phyloP scores from a whole-genome alignment of 1,140 invertebrate species.

The Hydropsyche tenuis region DNA sequence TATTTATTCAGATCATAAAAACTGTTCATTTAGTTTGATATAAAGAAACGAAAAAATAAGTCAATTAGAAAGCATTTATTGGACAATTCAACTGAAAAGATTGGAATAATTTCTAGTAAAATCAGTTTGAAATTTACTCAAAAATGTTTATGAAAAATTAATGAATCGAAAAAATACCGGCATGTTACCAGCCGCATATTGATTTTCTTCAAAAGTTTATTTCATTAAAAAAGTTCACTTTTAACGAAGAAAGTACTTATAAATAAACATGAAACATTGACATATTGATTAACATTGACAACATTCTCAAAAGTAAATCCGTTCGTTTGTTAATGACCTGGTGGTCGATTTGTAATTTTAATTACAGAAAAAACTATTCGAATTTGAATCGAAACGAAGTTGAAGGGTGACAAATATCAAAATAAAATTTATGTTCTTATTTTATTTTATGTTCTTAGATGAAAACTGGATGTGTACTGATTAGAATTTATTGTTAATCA shows the following conservation, averaged over 20 bases:
- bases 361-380: neutral
- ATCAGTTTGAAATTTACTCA: no score
- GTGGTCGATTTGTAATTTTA: neutral
- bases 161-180: no score
- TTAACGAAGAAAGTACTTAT: no score
- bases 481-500: conserved; percentile 35
- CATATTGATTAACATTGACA: no score
- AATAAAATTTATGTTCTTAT: neutral
- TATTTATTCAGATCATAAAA: neutral
- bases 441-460: neutral
- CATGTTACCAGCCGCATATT: no score
- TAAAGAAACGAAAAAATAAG: neutral
- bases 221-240: no score
- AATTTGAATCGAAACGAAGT: neutral
- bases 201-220: no score
- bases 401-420: neutral
- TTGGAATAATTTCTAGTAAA: no score
- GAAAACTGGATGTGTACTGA: conserved; percentile 38
- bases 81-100: neutral
- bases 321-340: neutral
- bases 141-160: neutral
- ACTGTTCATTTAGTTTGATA: neutral
- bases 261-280: no score
- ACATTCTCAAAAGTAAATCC: no score
- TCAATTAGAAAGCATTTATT: conserved; percentile 1